A percentile compares a stretch with the other conserved stretches of the same genome.
Conservation (phyloP, 2,113 vertebrate species). For the Ibidorhyncha struthersii region DNA sequence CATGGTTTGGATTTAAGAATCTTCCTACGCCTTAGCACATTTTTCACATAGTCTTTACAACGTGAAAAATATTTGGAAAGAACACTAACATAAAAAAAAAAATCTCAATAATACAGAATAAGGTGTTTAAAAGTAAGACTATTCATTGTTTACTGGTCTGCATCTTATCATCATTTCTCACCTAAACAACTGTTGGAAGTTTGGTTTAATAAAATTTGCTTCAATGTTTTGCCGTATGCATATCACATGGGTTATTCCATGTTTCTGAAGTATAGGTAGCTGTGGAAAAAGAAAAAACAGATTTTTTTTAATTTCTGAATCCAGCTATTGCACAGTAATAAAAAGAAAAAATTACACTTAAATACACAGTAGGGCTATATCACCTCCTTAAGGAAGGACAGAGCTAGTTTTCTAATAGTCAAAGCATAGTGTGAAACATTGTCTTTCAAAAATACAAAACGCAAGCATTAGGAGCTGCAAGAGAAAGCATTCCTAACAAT, state of each 20-base stretch:
- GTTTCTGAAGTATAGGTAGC: constrained; percentile 93
- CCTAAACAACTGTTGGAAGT: constrained; percentile 97
- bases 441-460: not conserved
- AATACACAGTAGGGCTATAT: fast-evolving
- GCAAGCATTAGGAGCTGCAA: not conserved
- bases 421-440: not conserved
- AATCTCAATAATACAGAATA: not conserved
- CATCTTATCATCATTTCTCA: constrained; percentile 65
- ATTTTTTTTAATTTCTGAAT: not conserved
- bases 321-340: not conserved
- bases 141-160: not conserved
- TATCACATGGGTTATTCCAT: constrained; percentile 95
- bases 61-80: not conserved
- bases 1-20: not conserved
- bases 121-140: not conserved
- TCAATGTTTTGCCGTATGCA: constrained; percentile 99
- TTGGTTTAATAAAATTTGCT: constrained; percentile 99
- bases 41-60: not conserved
- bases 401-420: not conserved
- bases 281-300: constrained; percentile 50
- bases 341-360: not conserved
- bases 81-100: not conserved
- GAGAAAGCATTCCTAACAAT: not conserved
- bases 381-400: not conserved
- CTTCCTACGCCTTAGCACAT: not conserved